Evolutionary conservation across 2,797 vertebrate species (phyloP).

Genomic region (Schizopygopsis malacanthus): DNA sequence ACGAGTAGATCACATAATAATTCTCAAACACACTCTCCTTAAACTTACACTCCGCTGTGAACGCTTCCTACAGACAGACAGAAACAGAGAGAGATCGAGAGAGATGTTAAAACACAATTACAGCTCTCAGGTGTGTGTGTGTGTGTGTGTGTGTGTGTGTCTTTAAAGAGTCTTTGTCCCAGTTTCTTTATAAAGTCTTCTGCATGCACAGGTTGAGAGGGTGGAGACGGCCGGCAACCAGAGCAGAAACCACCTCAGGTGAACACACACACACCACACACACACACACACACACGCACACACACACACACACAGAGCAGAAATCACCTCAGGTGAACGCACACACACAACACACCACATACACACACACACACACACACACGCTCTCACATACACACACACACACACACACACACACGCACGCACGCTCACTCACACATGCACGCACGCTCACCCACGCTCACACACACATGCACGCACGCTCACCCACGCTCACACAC

Average conservation of each 20-base stretch:
- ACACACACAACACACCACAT: not conserved
- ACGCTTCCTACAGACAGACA: conserved; percentile 80
- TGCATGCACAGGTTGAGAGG: conserved; percentile 50
- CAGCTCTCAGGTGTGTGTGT: conserved; percentile 1
- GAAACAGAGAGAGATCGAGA: conserved; percentile 33
- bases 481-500: too few species aligned
- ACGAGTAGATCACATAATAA: conserved; percentile 99
- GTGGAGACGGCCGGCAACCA: conserved; percentile 50
- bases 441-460: too few species aligned
- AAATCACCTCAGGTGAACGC: too few species aligned
- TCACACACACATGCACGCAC: too few species aligned
- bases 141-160: conserved; percentile 13
- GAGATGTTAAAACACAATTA: conserved; percentile 30
- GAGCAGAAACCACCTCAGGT: conserved; percentile 54
- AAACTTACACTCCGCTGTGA: conserved; percentile 97
- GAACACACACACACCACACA: not conserved
- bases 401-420: not conserved
- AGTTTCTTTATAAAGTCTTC: conserved; percentile 30
- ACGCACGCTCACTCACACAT: too few species aligned
- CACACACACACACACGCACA: too few species aligned
- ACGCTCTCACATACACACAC: not conserved
- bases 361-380: not conserved
- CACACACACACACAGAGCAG: too few species aligned
- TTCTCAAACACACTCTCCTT: conserved; percentile 99
- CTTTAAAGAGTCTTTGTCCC: conserved; percentile 9